Evolutionary conservation across 2,888 invertebrate species (phyloP), one percentile per base, ranked within the genome.

Genomic region (Drosophila nigricruria): DNA sequence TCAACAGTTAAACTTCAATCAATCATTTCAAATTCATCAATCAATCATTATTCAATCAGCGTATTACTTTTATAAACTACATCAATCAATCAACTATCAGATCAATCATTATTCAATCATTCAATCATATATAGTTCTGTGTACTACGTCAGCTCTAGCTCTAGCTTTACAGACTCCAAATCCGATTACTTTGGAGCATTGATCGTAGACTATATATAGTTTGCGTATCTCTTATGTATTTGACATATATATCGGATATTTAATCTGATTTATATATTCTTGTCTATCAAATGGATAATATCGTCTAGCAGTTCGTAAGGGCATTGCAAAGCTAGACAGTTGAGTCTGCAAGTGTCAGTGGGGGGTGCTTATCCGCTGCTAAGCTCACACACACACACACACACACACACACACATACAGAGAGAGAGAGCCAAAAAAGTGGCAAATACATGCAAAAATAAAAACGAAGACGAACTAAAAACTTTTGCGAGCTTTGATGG

Each of bases 401-500:
- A 42, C 5, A 45, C 16, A 25, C 9, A 64, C 16, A 50, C 14
- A 38, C 23, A 43, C 54, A 43, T 54, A 63, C 23, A n/a, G 43
- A 54, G 23, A 30, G 12, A 6, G 14, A 43, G 43, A 2, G 23
- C 54, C 53, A 42, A 62, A 72, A 62, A 73, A 70, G 45, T 72
- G 42, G 36, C 45, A 27, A 42, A 70, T 23, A 60, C 52, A 58
- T 40, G 23, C 50, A 56, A 60, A 69, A 66, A 69, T 56, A 53
- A 66, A 82, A 74, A 72, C 54, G 68, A 72, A 64, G 49, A 65
- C 61, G 53, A 42, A 53, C 65, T 58, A 45, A 59, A 70, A 76
- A 73, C 43, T 77, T 79, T 50, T 57, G 50, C 53, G 52, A 81
- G 56, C 84, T 79, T 85, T 89, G 77, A 85, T 84, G 85, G 75